Evolutionary conservation across 2,113 vertebrate genomes (phyloP), one percentile per base, ranked within the genome.

Genomic region (Himantopus leucocephalus): DNA sequence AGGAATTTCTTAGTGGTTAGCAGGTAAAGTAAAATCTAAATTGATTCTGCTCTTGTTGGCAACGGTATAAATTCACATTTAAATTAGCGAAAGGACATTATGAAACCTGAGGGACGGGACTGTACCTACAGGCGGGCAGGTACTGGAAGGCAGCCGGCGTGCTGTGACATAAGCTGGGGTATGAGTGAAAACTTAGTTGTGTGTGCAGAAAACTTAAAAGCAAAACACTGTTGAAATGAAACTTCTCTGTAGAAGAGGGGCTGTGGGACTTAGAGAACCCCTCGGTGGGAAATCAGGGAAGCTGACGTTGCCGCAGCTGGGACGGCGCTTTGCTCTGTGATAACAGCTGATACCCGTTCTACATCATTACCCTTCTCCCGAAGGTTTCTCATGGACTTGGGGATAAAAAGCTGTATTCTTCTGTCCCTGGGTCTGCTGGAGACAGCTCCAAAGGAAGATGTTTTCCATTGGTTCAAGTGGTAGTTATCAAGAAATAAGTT

Each of bases 261-360:
- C 63, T 80, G 35, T n/a, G n/a, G 41, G 66, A 17, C 22, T 27
- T 29, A n/a, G 34, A 14, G 22, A 50, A 23, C 48, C 48, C 48
- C 13, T 50, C 12, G 12, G 20, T 26, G 79, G 23, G 55, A 9
- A 27, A 6, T 14, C 1, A 3, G 34, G 48, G 68, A 37, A 37
- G 53, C 27, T 48, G 10, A 8, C 0, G 1, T 1, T 32, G 52
- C 48, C 1, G 12, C 12, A 13, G 23, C 14, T 18, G 10, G 53
- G 39, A 9, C 1, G 9, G 74, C 32, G 32, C 19, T 34, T 50
- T 53, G 52, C 24, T 59, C 24, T 37, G 7, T 30, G 63, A 2
- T 58, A 8, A 24, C 23, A 26, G 43, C 32, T 19, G 48, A 24
- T 29, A 10, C 15, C 23, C 4, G 50, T 20, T 45, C 43, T 9